Evolutionary conservation across 2,888 invertebrate species (phyloP).

Genomic region (Agonopterix alstromeriana): DNA sequence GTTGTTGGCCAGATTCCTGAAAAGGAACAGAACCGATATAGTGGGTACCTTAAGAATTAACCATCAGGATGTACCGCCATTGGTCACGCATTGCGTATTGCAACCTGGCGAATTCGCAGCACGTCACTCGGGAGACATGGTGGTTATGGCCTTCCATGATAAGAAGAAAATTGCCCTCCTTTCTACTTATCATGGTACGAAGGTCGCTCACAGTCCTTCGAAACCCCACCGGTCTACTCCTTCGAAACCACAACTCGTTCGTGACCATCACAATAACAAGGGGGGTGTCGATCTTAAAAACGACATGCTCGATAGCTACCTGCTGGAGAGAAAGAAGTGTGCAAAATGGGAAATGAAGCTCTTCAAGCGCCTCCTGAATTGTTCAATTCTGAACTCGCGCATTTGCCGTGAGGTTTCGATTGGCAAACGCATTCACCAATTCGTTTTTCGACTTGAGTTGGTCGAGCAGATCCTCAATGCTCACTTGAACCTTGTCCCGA

Average conservation of each 20-base stretch:
- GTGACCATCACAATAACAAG: constrained; percentile 6
- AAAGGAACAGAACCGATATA: constrained; percentile 12
- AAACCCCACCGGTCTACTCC: background rate
- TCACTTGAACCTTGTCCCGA: background rate
- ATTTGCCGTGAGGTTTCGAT: background rate
- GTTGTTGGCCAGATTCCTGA: constrained; percentile 8
- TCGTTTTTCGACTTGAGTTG: background rate
- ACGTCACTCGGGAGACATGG: background rate
- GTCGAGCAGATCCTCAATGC: background rate
- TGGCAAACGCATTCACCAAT: background rate
- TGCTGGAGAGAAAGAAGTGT: constrained; percentile 12
- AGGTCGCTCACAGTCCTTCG: background rate
- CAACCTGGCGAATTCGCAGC: background rate
- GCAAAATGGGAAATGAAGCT: constrained; percentile 14
- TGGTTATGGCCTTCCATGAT: background rate
- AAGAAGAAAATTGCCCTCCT: background rate
- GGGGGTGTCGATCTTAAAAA: background rate
- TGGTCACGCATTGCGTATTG: background rate
- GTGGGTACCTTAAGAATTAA: constrained; percentile 9
- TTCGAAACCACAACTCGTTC: constrained; percentile 1
- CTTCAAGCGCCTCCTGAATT: constrained; percentile 4
- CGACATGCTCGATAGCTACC: constrained; percentile 6
- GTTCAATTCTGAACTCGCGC: background rate
- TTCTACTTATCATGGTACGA: background rate
- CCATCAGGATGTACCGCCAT: constrained; percentile 5